These are phyloP conservation scores for Rhinichthys osculus DNA, from an alignment of 2,797 vertebrate species.

Conservation along the genomic window DNA sequence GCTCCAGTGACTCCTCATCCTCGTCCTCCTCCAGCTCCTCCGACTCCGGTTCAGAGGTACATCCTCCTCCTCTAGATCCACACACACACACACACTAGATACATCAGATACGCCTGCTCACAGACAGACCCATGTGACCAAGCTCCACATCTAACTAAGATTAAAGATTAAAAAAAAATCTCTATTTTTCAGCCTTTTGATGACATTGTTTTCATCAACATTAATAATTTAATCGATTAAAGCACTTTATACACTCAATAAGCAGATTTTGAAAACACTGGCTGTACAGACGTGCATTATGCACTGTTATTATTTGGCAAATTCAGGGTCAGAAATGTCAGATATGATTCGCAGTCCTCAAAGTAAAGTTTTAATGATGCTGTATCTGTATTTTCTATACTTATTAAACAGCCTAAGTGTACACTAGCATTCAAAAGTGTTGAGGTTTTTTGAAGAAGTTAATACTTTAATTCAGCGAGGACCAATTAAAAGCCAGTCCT, in stretches of 20 bases:
- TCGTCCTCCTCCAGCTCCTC: constrained; percentile 94
- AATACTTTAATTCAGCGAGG: background rate
- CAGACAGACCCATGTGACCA: background rate
- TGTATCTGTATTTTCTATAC: background rate
- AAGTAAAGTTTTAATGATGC: background rate
- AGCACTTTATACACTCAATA: no score
- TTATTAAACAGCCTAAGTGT: background rate
- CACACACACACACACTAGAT: background rate
- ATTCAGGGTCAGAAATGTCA: background rate
- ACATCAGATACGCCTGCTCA: background rate
- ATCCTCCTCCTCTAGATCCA: background rate
- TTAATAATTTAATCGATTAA: no score
- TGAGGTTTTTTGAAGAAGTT: background rate
- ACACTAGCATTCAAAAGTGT: background rate
- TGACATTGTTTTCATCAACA: no score
- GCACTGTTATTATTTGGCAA: no score
- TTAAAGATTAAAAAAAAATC: background rate
- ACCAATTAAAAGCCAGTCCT: no score
- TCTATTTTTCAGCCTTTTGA: background rate
- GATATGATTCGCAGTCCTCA: background rate
- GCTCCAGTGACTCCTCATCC: constrained; percentile 95
- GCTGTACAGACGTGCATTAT: no score
- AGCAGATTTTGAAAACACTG: no score
- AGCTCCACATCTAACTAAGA: background rate
- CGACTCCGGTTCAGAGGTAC: constrained; percentile 90